phyloP scores from a whole-genome alignment of 2,113 vertebrate species.

The Talpa occidentalis region DNA sequence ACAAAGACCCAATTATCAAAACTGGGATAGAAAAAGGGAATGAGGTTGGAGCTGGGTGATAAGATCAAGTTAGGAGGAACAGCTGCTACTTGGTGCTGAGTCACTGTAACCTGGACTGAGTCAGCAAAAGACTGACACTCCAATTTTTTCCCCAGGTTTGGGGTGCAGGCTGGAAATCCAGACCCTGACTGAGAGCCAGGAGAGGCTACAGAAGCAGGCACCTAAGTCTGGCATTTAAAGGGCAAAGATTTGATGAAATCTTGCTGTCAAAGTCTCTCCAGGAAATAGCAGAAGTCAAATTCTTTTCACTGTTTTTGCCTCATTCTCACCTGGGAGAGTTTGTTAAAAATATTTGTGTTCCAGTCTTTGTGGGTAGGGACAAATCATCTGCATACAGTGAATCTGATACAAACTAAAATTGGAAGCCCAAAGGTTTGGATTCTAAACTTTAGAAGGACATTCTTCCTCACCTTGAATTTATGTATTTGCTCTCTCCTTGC shows the following conservation, averaged over 20 bases:
- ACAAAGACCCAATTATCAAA: slow-evolving; percentile 66
- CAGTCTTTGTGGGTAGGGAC: neutral
- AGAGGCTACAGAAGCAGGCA: neutral
- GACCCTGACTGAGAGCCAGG: neutral
- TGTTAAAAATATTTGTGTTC: neutral
- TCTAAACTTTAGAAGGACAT: neutral
- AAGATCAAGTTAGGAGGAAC: neutral
- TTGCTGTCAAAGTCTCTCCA: neutral
- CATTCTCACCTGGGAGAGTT: neutral
- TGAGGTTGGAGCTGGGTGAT: neutral
- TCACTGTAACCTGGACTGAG: slow-evolving; percentile 41
- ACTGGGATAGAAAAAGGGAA: slow-evolving; percentile 56
- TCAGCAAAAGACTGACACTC: slow-evolving; percentile 26
- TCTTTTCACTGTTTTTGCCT: neutral
- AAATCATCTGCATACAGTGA: neutral
- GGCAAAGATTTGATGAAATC: neutral
- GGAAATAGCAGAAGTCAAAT: neutral
- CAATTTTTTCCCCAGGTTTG: neutral
- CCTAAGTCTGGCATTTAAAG: neutral
- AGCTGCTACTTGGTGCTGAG: slow-evolving; percentile 32
- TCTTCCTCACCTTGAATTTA: neutral
- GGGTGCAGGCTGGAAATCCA: neutral
- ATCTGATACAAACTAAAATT: neutral
- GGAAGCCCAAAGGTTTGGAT: neutral
- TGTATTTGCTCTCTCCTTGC: neutral